Evolutionary conservation across 2,888 invertebrate species (phyloP), one percentile per base, ranked within the genome.

Genomic region (Lycia hirtaria): DNA sequence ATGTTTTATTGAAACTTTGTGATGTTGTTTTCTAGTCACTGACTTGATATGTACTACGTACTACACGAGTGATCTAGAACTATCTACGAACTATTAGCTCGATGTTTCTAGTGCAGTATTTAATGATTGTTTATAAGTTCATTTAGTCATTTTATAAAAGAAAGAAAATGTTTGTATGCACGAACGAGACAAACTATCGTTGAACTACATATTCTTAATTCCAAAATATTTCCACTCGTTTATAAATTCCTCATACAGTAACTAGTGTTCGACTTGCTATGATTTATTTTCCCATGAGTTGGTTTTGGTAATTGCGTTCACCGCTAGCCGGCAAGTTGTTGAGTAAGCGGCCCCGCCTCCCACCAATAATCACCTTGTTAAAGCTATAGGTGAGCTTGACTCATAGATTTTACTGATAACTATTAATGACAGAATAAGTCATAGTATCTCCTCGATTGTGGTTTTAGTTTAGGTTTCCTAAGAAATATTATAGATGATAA

Each of bases 281-380:
- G 74, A 75, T 77, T 76, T 74, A 76, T 76, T 78, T 82, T 83
- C 83, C 78, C 81, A 83, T 82, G 79, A 77, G 75, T 78, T 78
- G 73, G 69, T 80, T 81, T 80, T 71, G 73, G 74, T 80, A 83
- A 85, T 85, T 81, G 78, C 77, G 74, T 80, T 78, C 77, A 75
- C 73, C 74, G 73, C 74, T 79, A 77, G 70, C 69, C 73, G 9
- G 20, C 47, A 75, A 80, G 80, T 70, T 71, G 79, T 81, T 83
- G 84, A 81, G 76, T 79, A 72, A 74, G 70, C 68, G 72, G 60
- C 76, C 73, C 77, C 83, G 81, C 83, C 87, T 41, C 76, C 72
- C 71, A 69, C 75, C 83, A 76, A 80, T 86, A 83, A 87, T 85
- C 82, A 78, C 79, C 80, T 85, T 78, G 80, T 85, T 86, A 81